These are phyloP conservation scores for Glandiceps talaboti DNA, from an alignment of 53 echinoderm and acorn worm genomes.

Conservation along the genomic window DNA sequence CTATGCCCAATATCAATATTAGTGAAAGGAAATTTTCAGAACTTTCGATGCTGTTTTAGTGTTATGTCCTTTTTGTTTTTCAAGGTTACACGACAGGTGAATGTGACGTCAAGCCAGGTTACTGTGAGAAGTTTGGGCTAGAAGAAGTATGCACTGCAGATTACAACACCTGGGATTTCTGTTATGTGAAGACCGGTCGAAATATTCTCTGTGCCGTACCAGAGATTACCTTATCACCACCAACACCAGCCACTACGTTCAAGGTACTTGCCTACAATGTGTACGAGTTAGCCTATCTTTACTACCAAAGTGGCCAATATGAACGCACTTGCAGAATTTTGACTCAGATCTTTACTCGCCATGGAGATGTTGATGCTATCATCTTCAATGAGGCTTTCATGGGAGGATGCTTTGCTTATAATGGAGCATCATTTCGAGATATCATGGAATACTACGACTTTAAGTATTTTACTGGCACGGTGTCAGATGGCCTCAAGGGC, in stretches of 20 bases:
- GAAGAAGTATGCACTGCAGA: slow-evolving; percentile 47
- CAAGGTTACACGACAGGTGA: slow-evolving; percentile 40
- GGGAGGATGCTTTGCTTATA: slow-evolving; percentile 5
- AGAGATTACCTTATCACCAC: not conserved
- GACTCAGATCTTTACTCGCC: not conserved
- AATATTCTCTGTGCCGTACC: slow-evolving; percentile 13
- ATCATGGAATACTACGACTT: not conserved
- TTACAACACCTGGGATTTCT: slow-evolving; percentile 19
- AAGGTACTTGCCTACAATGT: slow-evolving; percentile 5
- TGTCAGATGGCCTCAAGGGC: not conserved
- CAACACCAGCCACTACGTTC: not conserved
- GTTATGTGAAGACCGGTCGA: slow-evolving; percentile 31
- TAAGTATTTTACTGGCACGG: not conserved
- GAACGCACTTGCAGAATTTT: slow-evolving; percentile 8
- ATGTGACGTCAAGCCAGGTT: slow-evolving; percentile 28
- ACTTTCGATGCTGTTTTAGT: too few species aligned
- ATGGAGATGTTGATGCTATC: not conserved
- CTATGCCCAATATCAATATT: too few species aligned
- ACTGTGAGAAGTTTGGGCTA: slow-evolving; percentile 55
- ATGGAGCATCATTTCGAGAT: not conserved
- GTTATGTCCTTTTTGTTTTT: not conserved
- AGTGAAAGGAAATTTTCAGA: too few species aligned
- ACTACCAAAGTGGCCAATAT: not conserved
- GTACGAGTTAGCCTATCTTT: slow-evolving; percentile 9
- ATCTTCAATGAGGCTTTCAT: not conserved